Evolutionary conservation across 2,113 vertebrate species (phyloP).

Genomic region (Hepsetus odoe): DNA sequence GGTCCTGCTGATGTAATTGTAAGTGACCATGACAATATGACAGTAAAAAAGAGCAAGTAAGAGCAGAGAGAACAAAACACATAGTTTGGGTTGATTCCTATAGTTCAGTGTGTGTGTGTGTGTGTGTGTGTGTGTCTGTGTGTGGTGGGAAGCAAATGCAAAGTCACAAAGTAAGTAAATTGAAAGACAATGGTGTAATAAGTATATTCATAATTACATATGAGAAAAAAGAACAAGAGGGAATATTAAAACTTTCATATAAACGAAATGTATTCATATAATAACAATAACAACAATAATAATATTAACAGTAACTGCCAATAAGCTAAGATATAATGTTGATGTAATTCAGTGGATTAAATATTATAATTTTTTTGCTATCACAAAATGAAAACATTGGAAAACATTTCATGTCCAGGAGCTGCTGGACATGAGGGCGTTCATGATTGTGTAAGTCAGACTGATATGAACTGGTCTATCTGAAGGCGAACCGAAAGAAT

Average conservation of each 20-base stretch:
- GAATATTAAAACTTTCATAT: not conserved
- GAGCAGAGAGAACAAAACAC: constrained; percentile 2
- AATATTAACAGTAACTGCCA: too few species aligned
- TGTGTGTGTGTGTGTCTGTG: constrained; percentile 19
- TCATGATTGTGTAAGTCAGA: not conserved
- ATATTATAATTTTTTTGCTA: too few species aligned
- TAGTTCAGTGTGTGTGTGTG: not conserved
- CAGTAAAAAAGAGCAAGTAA: constrained; percentile 67
- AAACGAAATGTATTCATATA: too few species aligned
- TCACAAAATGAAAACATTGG: too few species aligned
- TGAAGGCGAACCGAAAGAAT: not conserved
- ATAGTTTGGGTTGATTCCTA: not conserved
- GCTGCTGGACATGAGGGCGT: too few species aligned
- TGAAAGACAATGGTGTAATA: too few species aligned
- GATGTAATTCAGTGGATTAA: too few species aligned
- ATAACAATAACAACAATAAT: too few species aligned
- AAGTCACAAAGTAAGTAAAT: too few species aligned
- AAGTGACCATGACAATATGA: constrained; percentile 74
- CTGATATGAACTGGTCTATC: not conserved
- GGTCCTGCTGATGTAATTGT: constrained; percentile 70
- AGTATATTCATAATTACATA: not conserved
- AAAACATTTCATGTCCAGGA: too few species aligned
- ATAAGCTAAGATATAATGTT: too few species aligned
- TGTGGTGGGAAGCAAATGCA: too few species aligned
- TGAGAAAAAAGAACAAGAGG: not conserved